Evolutionary conservation across 2,888 invertebrate genomes (phyloP), one percentile per base, ranked within the genome.

Genomic region (Phania funesta): DNA sequence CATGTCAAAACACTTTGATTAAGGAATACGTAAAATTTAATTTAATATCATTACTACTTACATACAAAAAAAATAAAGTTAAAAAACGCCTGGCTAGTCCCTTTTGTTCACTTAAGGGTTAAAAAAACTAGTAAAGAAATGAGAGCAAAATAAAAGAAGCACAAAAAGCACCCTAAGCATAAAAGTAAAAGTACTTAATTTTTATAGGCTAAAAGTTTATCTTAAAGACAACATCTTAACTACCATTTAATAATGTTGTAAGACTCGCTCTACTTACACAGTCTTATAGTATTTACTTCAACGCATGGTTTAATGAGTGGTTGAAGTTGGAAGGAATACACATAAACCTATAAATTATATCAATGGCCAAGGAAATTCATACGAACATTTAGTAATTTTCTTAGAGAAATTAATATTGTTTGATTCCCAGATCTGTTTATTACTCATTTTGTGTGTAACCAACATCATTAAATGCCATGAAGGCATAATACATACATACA

Each of bases 171-270:
- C 16, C 46, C 8, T 22, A 24, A 62, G 41, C 70, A 67, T 58
- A 24, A 70, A 29, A 26, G 52, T 41, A 70, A 52, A 52, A 83
- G 74, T 83, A 78, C 78, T 83, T 79, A 79, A 79, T 75, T 78
- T 83, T 83, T 76, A 80, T 82, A 80, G 82, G 80, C 79, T 77
- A 65, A 82, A 82, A 77, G 77, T 81, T 81, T 81, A 81, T 81
- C 81, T 77, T 56, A 77, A 73, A 81, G 50, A 64, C 81, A 73
- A 64, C 67, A 81, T 81, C 81, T 81, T 81, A 81, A 77, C 68
- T 62, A 64, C 41, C 76, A 68, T 81, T 76, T 81, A 77, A 77
- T 73, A 81, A 73, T 22, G 41, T 73, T 50, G 32, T 29, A 44
- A 67, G 68, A 73, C 24, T 22, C 6, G 20, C 1, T 7, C 18